Base-by-base conservation (phyloP, 1,140 invertebrate species). In the Hydropsyche tenuis region DNA sequence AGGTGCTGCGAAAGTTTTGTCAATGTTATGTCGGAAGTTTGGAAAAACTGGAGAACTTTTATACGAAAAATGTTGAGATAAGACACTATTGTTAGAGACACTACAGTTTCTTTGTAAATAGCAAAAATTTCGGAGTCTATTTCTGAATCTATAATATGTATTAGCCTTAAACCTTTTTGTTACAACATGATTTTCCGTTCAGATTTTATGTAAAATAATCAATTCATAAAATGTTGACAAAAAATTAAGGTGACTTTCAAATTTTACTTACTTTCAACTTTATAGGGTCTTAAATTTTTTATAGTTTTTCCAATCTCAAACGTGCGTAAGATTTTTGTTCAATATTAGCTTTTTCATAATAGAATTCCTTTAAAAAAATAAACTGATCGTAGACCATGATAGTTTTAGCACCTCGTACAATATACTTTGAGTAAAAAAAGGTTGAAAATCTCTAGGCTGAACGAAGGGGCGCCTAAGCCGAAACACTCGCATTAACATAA, bases 401-500 rank as follows among this genome's bases (percentile, higher is more conserved):
- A n/a, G n/a, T n/a, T n/a, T n/a, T n/a, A n/a, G n/a, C n/a, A n/a
- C n/a, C n/a, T n/a, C n/a, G n/a, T n/a, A n/a, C n/a, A n/a, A n/a
- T n/a, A n/a, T n/a, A n/a, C n/a, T n/a, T n/a, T 43, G 37, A 43
- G 12, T 6, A 43, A 12, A 6, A 43, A 43, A 43, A 12, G 12
- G 12, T 43, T 5, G 12, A 43, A 43, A 43, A 43, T 12, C 5
- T 12, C 12, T n/a, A 48, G 11, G 22, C 11, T 20, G 18, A 18
- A 56, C 51, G 51, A 22, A 60, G 23, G 56, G 22, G 16, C 3
- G 12, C 45, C 45, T 48, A 48, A 48, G 45, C 45, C 48, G 48
- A 25, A 60, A 60, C 56, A 60, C 56, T 60, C 56, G 56, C 22
- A 27, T 60, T 60, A 60, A 60, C 56, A 60, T 60, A 60, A 60